Evolutionary conservation across 2,888 invertebrate genomes (phyloP), one percentile per base, ranked within the genome.

Genomic region (Trissonchulus latispiculum): DNA sequence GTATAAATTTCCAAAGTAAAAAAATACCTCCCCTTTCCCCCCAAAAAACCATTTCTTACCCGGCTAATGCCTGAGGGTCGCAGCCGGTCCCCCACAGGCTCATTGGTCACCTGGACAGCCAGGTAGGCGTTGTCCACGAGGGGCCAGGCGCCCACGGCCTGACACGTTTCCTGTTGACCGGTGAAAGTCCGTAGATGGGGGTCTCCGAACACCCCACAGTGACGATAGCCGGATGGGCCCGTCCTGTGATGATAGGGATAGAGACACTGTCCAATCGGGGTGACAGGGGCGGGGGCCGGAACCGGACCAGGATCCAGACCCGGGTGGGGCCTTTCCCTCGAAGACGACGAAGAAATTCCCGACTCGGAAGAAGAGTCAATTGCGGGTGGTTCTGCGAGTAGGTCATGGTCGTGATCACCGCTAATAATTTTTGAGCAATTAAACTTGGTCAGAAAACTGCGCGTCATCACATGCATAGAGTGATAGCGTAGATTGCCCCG

Each of bases 121-220:
- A 87, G 80, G 78, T 86, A 84, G 59, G 85, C 82, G 78, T 87
- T 87, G 80, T 87, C 86, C 31, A 88, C 82, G 61, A 88, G 83
- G 1, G 87, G 87, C 86, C 87, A 87, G 1, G 87, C 87, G 32
- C 87, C 87, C 68, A 82, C 79, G 70, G 87, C 84, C 36, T 84
- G 81, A 77, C 88, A 88, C 35, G 87, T 87, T 81, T 87, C 86
- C 76, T 85, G 85, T 73, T 83, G 81, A 69, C 84, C 84, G 75
- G 81, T 79, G 80, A 87, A 88, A 66, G 87, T 87, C 79, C 86
- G 82, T 71, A 88, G 79, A 79, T 88, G 88, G 2, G 87, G 87
- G 80, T 88, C 87, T 1, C 88, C 88, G 78, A 87, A 88, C 67
- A 88, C 80, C 29, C 85, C 84, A 80, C 87, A 87, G 77, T 86